Percentiles rank a stretch among this genome's conserved stretches.
Evolutionary conservation across 2,113 vertebrate genomes (phyloP).

Genomic region (Porphyrio hochstetteri): DNA sequence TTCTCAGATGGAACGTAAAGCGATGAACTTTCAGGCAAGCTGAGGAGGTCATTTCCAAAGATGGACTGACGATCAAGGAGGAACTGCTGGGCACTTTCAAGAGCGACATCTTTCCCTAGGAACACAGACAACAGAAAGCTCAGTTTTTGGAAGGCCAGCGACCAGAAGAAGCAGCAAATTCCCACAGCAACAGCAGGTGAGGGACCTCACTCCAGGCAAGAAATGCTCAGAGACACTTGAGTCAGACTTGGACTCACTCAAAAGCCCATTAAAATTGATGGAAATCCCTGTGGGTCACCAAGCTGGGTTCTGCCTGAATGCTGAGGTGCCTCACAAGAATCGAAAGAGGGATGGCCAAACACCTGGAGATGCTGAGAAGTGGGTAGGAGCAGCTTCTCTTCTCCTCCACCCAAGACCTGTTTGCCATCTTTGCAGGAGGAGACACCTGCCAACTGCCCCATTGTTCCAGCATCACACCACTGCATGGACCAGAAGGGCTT

Average conservation of each 20-base stretch:
- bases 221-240: neutral
- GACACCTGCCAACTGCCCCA: neutral
- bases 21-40: slow-evolving; percentile 31
- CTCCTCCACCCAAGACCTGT: neutral
- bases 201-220: neutral
- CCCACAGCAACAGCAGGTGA: neutral
- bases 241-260: neutral
- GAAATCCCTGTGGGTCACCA: neutral
- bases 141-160: neutral
- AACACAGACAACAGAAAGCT: slow-evolving; percentile 10
- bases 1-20: slow-evolving; percentile 54
- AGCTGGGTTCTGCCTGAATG: neutral
- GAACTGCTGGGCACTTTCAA: slow-evolving; percentile 48
- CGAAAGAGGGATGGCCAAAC: neutral
- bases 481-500: neutral
- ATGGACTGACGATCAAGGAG: neutral
- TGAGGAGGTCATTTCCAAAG: slow-evolving; percentile 39
- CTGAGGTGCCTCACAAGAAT: neutral
- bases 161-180: neutral
- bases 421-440: neutral
- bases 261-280: neutral
- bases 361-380: neutral
- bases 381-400: neutral
- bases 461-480: neutral
- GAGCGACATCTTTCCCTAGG: slow-evolving; percentile 49